These are phyloP conservation scores for Incurvaria masculella DNA, from an alignment of 2,888 invertebrate genomes.

Conservation along the genomic window DNA sequence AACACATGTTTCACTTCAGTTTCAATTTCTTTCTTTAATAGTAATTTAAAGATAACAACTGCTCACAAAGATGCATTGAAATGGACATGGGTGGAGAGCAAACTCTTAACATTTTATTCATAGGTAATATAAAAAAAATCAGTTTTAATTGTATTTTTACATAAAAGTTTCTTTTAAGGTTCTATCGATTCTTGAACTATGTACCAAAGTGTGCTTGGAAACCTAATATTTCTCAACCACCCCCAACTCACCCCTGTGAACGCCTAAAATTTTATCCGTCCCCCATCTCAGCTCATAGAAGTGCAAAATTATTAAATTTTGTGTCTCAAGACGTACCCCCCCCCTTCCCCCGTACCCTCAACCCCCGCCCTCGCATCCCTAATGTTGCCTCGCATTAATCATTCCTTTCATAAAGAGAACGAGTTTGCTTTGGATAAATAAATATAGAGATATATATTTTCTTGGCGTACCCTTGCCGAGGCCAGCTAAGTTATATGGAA, in stretches of 20 bases:
- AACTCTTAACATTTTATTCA: too few relatives aligned
- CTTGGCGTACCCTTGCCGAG: constrained; percentile 41
- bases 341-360: too few relatives aligned
- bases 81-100: too few relatives aligned
- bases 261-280: background rate
- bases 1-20: too few relatives aligned
- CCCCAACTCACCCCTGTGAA: background rate
- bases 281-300: background rate
- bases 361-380: constrained; percentile 24
- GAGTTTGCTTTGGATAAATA: constrained; percentile 51
- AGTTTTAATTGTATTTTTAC: too few relatives aligned
- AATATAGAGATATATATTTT: constrained; percentile 53
- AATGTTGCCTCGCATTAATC: constrained; percentile 56
- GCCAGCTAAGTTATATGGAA: background rate
- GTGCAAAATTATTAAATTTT: background rate
- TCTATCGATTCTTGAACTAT: too few relatives aligned
- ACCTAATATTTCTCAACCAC: background rate
- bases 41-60: too few relatives aligned
- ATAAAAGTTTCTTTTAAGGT: too few relatives aligned
- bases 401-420: constrained; percentile 58
- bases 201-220: too few relatives aligned
- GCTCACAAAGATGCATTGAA: too few relatives aligned
- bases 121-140: too few relatives aligned
- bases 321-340: background rate
- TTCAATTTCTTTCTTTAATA: too few relatives aligned